phyloP scores from a whole-genome alignment of 2,797 vertebrate species.

The Hylomyscus alleni region DNA sequence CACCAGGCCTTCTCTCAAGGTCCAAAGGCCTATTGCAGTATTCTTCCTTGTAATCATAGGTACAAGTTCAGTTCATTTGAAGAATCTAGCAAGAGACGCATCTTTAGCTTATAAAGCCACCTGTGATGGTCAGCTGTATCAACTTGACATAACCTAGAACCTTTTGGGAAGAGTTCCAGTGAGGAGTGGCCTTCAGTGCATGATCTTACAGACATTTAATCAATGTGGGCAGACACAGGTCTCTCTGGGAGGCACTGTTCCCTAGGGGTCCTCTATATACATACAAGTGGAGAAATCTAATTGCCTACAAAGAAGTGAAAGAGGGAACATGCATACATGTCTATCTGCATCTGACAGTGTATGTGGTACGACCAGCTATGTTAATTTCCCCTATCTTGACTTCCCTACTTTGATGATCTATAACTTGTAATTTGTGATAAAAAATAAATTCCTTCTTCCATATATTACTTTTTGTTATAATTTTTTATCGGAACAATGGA shows the following conservation, averaged over 20 bases:
- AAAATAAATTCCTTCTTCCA: background rate
- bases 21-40: background rate
- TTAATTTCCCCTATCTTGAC: background rate
- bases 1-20: background rate
- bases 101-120: too few species aligned
- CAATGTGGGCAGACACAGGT: background rate
- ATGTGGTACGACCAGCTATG: too few species aligned
- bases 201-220: too few species aligned
- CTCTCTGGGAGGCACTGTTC: background rate
- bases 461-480: background rate
- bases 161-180: background rate
- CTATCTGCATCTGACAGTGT: too few species aligned
- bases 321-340: too few species aligned
- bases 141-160: background rate
- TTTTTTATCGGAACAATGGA: background rate
- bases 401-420: background rate
- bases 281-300: background rate
- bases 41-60: background rate
- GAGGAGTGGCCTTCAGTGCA: too few species aligned
- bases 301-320: background rate
- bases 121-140: background rate
- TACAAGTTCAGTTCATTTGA: background rate
- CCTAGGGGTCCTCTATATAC: too few species aligned
- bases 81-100: background rate
- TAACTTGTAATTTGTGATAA: too few species aligned